Evolutionary conservation across 2,113 vertebrate species (phyloP).

Genomic region (Connochaetes taurinus): DNA sequence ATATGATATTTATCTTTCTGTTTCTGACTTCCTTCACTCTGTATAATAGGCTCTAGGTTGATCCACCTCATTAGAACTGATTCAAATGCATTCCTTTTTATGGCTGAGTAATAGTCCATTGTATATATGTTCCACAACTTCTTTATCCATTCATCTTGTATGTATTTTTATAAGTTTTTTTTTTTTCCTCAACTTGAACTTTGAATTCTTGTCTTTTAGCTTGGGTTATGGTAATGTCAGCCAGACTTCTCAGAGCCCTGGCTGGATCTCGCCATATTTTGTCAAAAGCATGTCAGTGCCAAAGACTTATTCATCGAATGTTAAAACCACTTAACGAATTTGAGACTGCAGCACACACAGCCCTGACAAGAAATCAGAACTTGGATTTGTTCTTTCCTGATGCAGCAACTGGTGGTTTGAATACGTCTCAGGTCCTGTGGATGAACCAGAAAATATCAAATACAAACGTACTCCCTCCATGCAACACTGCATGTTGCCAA

Average conservation of each 20-base stretch:
- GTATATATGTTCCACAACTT: background rate
- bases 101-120: background rate
- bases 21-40: background rate
- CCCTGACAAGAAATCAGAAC: background rate
- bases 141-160: background rate
- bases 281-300: slow-evolving; percentile 4
- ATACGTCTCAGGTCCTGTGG: background rate
- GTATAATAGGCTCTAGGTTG: background rate
- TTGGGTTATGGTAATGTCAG: slow-evolving; percentile 72
- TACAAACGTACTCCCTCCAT: background rate
- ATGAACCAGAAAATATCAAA: background rate
- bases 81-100: background rate
- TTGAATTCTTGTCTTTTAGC: slow-evolving; percentile 59
- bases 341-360: background rate
- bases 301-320: background rate
- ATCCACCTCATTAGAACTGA: background rate
- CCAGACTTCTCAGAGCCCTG: slow-evolving; percentile 68
- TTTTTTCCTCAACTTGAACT: background rate
- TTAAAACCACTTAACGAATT: slow-evolving; percentile 30
- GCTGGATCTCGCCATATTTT: slow-evolving; percentile 14
- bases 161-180: background rate
- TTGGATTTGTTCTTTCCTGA: slow-evolving; percentile 35
- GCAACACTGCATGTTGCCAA: background rate
- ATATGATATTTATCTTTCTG: background rate
- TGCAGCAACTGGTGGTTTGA: background rate